These are phyloP conservation scores for Marisa cornuarietis DNA, from an alignment of 1,140 invertebrate species.

Conservation along the genomic window DNA sequence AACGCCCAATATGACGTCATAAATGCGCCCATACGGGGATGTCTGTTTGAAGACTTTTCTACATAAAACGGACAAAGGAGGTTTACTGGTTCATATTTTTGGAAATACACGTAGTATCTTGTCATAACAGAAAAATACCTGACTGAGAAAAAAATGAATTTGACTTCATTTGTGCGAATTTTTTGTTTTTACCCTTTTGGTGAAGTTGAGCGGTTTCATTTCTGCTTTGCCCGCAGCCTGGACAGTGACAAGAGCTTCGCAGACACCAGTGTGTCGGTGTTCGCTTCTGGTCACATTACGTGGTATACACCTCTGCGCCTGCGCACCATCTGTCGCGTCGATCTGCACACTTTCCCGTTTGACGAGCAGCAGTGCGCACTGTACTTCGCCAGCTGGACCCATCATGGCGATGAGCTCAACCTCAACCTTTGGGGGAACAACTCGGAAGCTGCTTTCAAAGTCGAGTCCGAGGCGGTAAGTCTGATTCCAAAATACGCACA, in stretches of 20 bases:
- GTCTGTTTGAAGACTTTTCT: no score
- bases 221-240: constrained; percentile 34
- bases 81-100: no score
- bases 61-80: no score
- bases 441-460: constrained; percentile 15
- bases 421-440: constrained; percentile 31
- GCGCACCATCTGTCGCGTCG: constrained; percentile 98
- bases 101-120: no score
- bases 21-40: no score
- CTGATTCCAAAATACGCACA: no score
- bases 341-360: constrained; percentile 96
- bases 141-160: no score
- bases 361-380: constrained; percentile 94
- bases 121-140: no score
- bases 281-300: constrained; percentile 79
- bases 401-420: constrained; percentile 94
- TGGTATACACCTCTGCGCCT: constrained; percentile 99
- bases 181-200: constrained; percentile 1
- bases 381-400: constrained; percentile 99
- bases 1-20: no score
- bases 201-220: neutral
- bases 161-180: no score
- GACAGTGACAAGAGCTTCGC: constrained; percentile 36
- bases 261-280: constrained; percentile 40
- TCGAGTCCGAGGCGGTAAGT: constrained; percentile 13